Evolutionary conservation across 2,797 vertebrate genomes (phyloP).

Genomic region (Bradypus variegatus): DNA sequence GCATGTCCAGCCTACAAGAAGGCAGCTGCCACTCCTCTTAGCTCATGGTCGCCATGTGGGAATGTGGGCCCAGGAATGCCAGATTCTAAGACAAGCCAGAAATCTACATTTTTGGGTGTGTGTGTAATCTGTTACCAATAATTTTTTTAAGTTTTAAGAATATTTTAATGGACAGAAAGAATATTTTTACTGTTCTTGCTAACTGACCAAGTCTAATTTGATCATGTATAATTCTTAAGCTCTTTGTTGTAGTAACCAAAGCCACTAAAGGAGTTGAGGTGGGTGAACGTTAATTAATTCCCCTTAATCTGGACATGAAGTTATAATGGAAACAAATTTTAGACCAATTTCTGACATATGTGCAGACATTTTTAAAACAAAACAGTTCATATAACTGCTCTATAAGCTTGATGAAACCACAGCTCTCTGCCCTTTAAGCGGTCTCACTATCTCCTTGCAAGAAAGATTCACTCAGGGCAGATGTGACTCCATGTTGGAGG

Average conservation of each 20-base stretch:
- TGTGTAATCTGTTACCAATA: background rate
- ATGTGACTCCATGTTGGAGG: background rate
- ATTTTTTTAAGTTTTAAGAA: background rate
- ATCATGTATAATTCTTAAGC: background rate
- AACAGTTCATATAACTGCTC: background rate
- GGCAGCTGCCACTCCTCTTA: background rate
- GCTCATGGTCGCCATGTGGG: background rate
- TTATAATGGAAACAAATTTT: background rate
- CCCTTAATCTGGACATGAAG: background rate
- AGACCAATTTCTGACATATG: background rate
- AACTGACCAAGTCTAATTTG: background rate
- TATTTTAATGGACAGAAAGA: background rate
- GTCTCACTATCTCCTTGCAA: background rate
- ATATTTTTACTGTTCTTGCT: background rate
- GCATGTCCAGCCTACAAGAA: background rate
- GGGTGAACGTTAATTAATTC: background rate
- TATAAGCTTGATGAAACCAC: background rate
- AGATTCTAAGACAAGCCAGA: background rate
- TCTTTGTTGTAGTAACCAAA: background rate
- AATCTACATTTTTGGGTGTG: background rate
- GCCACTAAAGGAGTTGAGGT: background rate
- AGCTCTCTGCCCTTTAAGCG: background rate
- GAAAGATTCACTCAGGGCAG: background rate
- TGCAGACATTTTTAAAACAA: background rate
- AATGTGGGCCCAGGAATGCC: background rate